Percentiles rank a stretch among this genome's conserved stretches.
Conservation (phyloP, 2,113 vertebrate species). For the Cheirogaleus medius region DNA sequence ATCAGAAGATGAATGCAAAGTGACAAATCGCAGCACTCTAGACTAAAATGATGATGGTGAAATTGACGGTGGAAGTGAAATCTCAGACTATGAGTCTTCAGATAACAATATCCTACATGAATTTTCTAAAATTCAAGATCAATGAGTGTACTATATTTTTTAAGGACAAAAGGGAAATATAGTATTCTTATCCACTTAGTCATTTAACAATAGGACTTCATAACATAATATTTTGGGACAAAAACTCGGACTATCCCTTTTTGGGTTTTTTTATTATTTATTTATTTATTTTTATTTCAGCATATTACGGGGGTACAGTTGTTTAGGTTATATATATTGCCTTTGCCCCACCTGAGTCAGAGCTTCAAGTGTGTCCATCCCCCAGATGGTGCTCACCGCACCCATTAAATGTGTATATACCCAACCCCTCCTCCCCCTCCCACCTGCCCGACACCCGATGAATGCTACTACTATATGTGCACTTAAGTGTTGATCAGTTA, state of each 20-base stretch:
- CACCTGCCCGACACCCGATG: no score
- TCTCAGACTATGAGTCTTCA: background rate
- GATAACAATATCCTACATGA: background rate
- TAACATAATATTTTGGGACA: background rate
- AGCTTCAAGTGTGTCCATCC: no score
- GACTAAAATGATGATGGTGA: slow-evolving; percentile 7
- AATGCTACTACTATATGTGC: no score
- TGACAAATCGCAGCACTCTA: slow-evolving; percentile 11
- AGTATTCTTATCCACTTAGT: background rate
- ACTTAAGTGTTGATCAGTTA: no score
- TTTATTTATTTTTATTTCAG: no score
- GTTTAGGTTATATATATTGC: no score
- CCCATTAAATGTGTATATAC: no score
- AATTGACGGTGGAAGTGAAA: background rate
- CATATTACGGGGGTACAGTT: no score
- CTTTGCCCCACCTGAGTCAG: no score
- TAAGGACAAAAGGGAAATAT: background rate
- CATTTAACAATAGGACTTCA: background rate
- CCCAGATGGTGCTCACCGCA: no score
- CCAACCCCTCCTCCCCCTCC: no score
- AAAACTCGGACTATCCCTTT: background rate
- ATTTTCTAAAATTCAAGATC: slow-evolving; percentile 26
- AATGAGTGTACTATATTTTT: slow-evolving; percentile 4
- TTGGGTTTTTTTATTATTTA: no score
- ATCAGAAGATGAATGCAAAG: slow-evolving; percentile 49